Evolutionary conservation across 2,797 vertebrate genomes (phyloP).

Genomic region (Intellagama lesueurii): DNA sequence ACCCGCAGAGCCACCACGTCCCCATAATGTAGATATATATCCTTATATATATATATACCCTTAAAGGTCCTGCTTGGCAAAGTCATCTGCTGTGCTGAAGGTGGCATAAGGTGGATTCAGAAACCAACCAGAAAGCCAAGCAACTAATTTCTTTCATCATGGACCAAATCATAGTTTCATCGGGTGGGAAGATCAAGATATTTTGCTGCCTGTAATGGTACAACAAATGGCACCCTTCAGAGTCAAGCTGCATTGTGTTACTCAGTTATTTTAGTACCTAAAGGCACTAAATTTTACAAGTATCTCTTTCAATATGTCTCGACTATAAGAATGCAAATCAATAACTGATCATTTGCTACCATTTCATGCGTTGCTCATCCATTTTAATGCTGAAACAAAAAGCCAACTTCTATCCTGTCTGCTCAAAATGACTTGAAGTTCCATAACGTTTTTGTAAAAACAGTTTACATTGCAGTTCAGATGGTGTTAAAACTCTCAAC

Average conservation of each 20-base stretch:
- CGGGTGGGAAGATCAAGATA: background rate
- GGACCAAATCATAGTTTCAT: background rate
- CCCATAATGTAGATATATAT: background rate
- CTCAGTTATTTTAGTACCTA: background rate
- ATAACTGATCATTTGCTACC: too few species aligned
- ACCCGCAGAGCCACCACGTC: too few species aligned
- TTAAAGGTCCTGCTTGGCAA: background rate
- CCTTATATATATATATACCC: background rate
- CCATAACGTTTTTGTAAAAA: slow-evolving; percentile 50
- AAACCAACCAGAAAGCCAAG: background rate
- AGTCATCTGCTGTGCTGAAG: background rate
- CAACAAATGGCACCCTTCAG: background rate
- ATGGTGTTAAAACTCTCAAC: slow-evolving; percentile 55
- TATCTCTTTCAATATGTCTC: background rate
- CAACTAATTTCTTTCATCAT: background rate
- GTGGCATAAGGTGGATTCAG: background rate
- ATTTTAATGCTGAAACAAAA: slow-evolving; percentile 6
- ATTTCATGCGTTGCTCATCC: background rate
- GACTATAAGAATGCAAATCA: background rate
- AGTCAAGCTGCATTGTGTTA: background rate
- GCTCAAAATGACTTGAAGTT: slow-evolving; percentile 54
- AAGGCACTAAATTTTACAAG: background rate
- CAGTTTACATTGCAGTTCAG: slow-evolving; percentile 56
- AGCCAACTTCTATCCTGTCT: background rate
- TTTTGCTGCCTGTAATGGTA: background rate